These are phyloP conservation scores for Mechanitis mazaeus DNA, from an alignment of 2,888 invertebrate species.

Conservation along the genomic window DNA sequence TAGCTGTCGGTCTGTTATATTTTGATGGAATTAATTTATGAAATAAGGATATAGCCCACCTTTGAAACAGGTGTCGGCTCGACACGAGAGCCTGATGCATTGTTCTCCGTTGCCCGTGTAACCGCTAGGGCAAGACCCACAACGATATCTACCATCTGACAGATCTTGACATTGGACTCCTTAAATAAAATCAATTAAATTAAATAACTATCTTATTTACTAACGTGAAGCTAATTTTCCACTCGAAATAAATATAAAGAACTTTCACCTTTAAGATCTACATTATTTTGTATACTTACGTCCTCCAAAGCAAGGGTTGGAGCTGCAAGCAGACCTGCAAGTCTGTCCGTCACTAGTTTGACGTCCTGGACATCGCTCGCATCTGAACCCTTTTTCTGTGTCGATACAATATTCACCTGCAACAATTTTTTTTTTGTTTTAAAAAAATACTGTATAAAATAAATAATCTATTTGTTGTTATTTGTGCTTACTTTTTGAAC, in stretches of 20 bases:
- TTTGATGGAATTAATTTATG: no score
- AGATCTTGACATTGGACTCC: constrained; percentile 59
- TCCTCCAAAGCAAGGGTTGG: constrained; percentile 72
- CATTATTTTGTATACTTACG: constrained; percentile 46
- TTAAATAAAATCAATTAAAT: constrained; percentile 22
- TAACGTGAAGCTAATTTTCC: no score
- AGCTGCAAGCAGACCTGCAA: constrained; percentile 85
- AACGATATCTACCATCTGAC: constrained; percentile 78
- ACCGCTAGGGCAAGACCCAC: constrained; percentile 66
- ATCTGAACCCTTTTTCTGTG: constrained; percentile 81
- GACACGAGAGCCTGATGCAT: neutral
- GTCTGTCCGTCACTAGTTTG: constrained; percentile 85
- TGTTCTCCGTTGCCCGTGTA: neutral
- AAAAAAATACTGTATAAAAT: neutral
- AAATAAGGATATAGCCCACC: constrained; percentile 5
- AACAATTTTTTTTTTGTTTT: no score
- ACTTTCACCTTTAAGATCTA: neutral
- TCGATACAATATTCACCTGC: constrained; percentile 82
- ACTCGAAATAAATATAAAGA: no score
- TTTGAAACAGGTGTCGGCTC: constrained; percentile 15
- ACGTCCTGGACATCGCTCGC: constrained; percentile 85
- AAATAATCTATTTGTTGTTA: neutral
- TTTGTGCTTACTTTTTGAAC: constrained; percentile 68
- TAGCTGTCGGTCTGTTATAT: no score
- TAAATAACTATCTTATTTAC: no score